Conservation (phyloP, 2,888 invertebrate genomes). For the Eristalis pertinax region DNA sequence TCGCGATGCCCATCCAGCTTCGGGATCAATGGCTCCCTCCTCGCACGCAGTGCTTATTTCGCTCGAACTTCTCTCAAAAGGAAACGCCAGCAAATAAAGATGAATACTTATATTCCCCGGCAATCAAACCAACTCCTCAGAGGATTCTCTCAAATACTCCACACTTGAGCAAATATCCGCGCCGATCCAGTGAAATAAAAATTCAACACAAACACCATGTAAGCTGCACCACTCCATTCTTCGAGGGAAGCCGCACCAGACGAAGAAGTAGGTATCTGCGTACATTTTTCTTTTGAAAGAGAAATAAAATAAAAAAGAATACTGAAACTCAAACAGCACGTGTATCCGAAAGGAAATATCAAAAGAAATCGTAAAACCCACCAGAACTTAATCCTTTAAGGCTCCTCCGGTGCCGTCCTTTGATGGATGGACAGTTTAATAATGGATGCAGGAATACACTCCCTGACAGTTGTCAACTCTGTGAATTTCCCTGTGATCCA, state of each 20-base stretch:
- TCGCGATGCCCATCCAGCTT: neutral
- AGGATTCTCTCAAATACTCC: neutral
- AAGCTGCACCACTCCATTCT: neutral
- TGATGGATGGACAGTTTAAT: slow-evolving; percentile 22
- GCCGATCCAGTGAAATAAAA: slow-evolving; percentile 3
- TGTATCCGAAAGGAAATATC: slow-evolving; percentile 7
- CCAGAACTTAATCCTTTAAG: slow-evolving; percentile 26
- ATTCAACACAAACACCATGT: slow-evolving; percentile 18
- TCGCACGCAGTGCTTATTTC: neutral
- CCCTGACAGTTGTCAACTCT: slow-evolving; percentile 14
- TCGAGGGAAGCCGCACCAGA: neutral
- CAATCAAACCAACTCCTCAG: slow-evolving; percentile 16
- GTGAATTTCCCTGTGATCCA: neutral
- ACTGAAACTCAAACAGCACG: neutral
- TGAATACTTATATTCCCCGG: neutral
- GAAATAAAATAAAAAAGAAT: neutral
- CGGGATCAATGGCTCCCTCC: neutral
- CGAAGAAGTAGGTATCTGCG: neutral
- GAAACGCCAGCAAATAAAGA: neutral
- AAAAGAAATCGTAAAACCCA: slow-evolving; percentile 19
- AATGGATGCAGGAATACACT: slow-evolving; percentile 5
- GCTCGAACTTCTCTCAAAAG: neutral
- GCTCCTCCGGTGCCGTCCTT: neutral
- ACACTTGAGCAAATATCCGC: neutral
- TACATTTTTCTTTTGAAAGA: neutral